Base-by-base conservation (phyloP, 2,797 vertebrate species). In the Enteromius afrohamiltoni region DNA sequence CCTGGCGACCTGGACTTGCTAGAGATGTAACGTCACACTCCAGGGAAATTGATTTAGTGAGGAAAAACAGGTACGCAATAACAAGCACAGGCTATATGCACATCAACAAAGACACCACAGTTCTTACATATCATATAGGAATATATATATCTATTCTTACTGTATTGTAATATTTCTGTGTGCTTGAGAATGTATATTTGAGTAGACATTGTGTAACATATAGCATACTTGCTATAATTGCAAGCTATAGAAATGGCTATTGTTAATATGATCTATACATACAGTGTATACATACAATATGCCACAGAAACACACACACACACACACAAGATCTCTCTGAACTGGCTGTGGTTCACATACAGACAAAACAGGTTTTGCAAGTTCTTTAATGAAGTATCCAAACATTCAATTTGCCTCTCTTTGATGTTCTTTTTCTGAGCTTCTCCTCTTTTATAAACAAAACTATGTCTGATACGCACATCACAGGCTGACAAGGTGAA, bases 371-470 rank as follows among this genome's bases (percentile, higher is more conserved):
- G 76, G 82, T 83, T 73, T 79, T 16, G 68, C 76, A 29, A 19
- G 82, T 83, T 64, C 49, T 83, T 70, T 51, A 64, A 78, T 79
- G 16, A 83, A 79, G 75, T 49, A 51, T 78, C 76, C 75, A 83
- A 78, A 83, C 82, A 73, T 79, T 83, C 40, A 64, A 26, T 78
- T 64, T 62, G 62, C 37, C n/a, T 64, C 40, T 47, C 82, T 83
- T 83, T 83, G 76, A 83, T 83, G 82, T 78, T 49, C 75, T 83
- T 71, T 76, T 60, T 60, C 5, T 17, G 29, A 69, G 67, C 75
- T 58, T 78, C 42, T 47, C 51, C 76, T 78, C 82, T 83, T 71
- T 60, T 78, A 70, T 78, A 83, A 83, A 78, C 67, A 78, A 83
- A 83, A 51, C 51, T 70, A 31, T 34, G 74, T 77, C 19, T 19